Conservation (phyloP, 1,140 invertebrate genomes). For the Drosophila ogumai region DNA sequence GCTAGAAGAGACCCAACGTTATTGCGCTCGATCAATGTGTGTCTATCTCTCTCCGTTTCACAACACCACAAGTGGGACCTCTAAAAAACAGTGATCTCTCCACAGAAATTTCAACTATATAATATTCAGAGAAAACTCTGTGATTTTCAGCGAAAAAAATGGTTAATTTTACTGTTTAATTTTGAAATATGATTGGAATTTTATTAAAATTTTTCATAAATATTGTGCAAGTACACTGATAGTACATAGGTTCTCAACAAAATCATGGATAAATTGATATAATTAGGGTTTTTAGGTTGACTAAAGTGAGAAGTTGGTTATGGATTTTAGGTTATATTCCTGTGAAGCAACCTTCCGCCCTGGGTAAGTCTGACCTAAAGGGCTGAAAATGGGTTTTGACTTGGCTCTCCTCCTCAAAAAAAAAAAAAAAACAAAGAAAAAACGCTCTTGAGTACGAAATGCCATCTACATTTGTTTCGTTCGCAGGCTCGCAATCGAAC, state of each 20-base stretch:
- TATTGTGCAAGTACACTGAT: too few species aligned
- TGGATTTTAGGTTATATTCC: not conserved
- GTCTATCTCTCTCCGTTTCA: constrained; percentile 16
- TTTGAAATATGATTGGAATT: too few species aligned
- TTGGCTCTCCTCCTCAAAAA: not conserved
- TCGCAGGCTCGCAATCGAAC: constrained; percentile 72
- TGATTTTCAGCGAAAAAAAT: not conserved
- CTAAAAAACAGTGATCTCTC: too few species aligned
- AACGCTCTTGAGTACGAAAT: not conserved
- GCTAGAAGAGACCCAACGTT: constrained; percentile 15
- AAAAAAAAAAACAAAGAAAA: not conserved
- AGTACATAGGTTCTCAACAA: too few species aligned
- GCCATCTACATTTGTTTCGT: constrained; percentile 21
- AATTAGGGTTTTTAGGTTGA: too few species aligned
- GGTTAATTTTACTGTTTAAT: not conserved
- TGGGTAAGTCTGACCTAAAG: constrained; percentile 4
- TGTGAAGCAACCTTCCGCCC: not conserved
- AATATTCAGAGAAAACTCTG: too few species aligned
- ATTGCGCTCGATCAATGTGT: constrained; percentile 4
- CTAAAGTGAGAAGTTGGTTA: not conserved
- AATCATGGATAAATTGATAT: too few species aligned
- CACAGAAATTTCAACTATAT: too few species aligned
- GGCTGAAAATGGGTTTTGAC: too few species aligned
- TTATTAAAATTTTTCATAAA: too few species aligned
- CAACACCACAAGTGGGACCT: not conserved